These are phyloP conservation scores for Alca torda DNA, from an alignment of 2,797 vertebrate species.

Conservation along the genomic window DNA sequence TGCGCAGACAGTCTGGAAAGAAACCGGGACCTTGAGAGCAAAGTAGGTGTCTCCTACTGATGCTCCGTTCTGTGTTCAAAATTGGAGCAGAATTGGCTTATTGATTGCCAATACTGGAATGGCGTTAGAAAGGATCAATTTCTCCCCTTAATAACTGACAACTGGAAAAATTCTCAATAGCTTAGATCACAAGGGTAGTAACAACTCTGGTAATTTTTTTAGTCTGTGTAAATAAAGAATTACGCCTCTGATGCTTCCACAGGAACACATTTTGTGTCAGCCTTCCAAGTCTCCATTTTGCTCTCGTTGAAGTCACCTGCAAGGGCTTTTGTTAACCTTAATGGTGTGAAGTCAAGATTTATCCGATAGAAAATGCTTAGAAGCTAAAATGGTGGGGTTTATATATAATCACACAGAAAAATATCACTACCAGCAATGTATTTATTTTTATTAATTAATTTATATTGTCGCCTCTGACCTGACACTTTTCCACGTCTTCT, in stretches of 20 bases:
- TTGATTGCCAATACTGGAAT: not conserved
- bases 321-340: not conserved
- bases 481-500: not conserved
- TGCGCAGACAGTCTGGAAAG: not conserved
- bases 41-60: not conserved
- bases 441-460: not conserved
- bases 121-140: not conserved
- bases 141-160: not conserved
- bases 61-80: not conserved
- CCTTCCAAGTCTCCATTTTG: not conserved
- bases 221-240: not conserved
- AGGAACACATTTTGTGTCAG: not conserved
- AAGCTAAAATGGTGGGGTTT: not conserved
- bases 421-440: not conserved
- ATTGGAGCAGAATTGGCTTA: not conserved
- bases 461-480: not conserved
- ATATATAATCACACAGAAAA: not conserved
- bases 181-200: not conserved
- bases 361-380: not conserved
- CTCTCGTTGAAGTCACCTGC: not conserved
- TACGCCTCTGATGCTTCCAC: not conserved
- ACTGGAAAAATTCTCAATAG: not conserved
- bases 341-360: not conserved
- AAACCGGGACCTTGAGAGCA: not conserved
- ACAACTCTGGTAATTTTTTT: not conserved